Percentiles rank a stretch among this genome's conserved stretches.
Evolutionary conservation across 1,140 invertebrate species (phyloP).

Genomic region (Macrocentrus cingulum): DNA sequence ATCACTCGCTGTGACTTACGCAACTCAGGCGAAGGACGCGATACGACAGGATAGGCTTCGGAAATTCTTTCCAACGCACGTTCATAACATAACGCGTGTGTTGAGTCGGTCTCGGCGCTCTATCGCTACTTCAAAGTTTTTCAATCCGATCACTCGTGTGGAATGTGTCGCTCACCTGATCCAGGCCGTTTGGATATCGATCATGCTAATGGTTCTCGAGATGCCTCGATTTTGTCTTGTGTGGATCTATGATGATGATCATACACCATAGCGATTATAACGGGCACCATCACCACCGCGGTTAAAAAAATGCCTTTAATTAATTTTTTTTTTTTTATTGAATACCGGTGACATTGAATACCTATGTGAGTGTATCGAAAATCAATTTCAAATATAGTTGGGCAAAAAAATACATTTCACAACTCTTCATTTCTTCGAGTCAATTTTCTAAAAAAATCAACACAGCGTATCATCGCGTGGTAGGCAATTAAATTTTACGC

Average conservation of each 20-base stretch:
- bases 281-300: not conserved
- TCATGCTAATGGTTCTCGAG: constrained; percentile 9
- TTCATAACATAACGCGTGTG: too few species aligned
- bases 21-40: constrained; percentile 50
- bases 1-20: constrained; percentile 38
- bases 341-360: too few species aligned
- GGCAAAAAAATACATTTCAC: not conserved
- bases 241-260: too few species aligned
- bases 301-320: not conserved
- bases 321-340: too few species aligned
- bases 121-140: constrained; percentile 1
- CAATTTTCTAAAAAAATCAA: too few species aligned
- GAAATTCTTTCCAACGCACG: constrained; percentile 32
- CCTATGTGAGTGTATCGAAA: too few species aligned
- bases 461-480: too few species aligned
- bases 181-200: constrained; percentile 5
- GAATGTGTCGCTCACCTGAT: constrained; percentile 8
- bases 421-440: too few species aligned
- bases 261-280: too few species aligned
- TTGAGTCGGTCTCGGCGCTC: not conserved
- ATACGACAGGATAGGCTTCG: constrained; percentile 43
- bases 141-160: constrained; percentile 7
- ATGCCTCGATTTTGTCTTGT: not conserved
- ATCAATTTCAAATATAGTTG: too few species aligned
- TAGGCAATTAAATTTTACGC: too few species aligned